Evolutionary conservation across 2,797 vertebrate genomes (phyloP).

Genomic region (Gymnothorax javanicus): DNA sequence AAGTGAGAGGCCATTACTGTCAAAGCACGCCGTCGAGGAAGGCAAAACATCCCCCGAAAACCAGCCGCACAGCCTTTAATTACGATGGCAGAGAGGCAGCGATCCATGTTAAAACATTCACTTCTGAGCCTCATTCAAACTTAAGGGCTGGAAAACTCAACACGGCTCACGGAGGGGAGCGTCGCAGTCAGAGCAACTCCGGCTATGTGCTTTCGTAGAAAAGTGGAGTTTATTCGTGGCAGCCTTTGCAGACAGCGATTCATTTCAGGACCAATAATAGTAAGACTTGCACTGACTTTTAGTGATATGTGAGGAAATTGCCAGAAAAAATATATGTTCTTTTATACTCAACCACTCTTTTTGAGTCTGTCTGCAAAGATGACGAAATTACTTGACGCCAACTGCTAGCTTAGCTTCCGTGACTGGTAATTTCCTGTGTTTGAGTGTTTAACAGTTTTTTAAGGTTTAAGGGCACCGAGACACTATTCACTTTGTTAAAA

Average conservation of each 20-base stretch:
- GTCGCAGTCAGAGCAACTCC: not conserved
- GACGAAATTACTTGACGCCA: constrained; percentile 49
- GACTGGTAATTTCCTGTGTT: constrained; percentile 43
- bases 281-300: no score
- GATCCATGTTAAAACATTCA: not conserved
- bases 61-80: not conserved
- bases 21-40: not conserved
- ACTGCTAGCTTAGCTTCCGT: constrained; percentile 46
- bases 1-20: not conserved
- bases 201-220: not conserved
- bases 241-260: not conserved
- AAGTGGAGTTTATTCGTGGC: not conserved
- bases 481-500: constrained; percentile 14
- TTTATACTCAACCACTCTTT: constrained; percentile 49
- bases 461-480: not conserved
- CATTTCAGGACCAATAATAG: not conserved
- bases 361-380: constrained; percentile 58
- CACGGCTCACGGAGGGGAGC: not conserved
- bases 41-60: not conserved
- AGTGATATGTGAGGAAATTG: not conserved
- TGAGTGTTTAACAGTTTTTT: constrained; percentile 15
- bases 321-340: not conserved
- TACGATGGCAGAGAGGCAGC: not conserved
- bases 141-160: not conserved
- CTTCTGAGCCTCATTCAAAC: not conserved